Evolutionary conservation across 2,888 invertebrate species (phyloP).

Genomic region (Phorcus lineatus): DNA sequence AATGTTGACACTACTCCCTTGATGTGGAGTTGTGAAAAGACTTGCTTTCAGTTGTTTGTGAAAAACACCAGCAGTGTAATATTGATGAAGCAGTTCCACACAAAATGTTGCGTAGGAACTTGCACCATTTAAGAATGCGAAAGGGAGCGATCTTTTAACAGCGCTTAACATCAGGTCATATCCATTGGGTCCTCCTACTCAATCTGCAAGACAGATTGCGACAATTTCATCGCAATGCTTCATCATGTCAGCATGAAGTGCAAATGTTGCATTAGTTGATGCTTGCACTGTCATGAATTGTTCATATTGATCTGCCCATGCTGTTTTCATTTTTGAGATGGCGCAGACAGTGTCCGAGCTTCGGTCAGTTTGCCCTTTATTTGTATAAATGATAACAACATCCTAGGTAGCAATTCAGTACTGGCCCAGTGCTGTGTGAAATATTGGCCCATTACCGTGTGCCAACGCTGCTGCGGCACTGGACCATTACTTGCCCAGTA

Average conservation of each 20-base stretch:
- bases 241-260: conserved; percentile 28
- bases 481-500: no score
- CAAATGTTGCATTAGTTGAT: conserved; percentile 11
- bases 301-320: not conserved
- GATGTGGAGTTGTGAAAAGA: not conserved
- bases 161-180: conserved; percentile 25
- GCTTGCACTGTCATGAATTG: not conserved
- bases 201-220: conserved; percentile 27
- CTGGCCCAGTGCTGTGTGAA: no score
- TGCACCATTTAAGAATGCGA: conserved; percentile 27
- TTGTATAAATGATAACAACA: no score
- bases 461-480: no score
- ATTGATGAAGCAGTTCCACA: not conserved
- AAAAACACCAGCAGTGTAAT: not conserved
- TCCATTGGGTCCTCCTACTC: conserved; percentile 24
- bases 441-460: no score
- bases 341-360: no score
- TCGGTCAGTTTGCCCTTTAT: no score
- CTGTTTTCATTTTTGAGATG: not conserved
- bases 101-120: not conserved
- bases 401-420: no score
- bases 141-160: conserved; percentile 20
- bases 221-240: conserved; percentile 31
- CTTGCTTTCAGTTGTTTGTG: not conserved
- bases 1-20: not conserved